Evolutionary conservation across 1,140 invertebrate genomes (phyloP).

Genomic region (Drosophila micromelanica): DNA sequence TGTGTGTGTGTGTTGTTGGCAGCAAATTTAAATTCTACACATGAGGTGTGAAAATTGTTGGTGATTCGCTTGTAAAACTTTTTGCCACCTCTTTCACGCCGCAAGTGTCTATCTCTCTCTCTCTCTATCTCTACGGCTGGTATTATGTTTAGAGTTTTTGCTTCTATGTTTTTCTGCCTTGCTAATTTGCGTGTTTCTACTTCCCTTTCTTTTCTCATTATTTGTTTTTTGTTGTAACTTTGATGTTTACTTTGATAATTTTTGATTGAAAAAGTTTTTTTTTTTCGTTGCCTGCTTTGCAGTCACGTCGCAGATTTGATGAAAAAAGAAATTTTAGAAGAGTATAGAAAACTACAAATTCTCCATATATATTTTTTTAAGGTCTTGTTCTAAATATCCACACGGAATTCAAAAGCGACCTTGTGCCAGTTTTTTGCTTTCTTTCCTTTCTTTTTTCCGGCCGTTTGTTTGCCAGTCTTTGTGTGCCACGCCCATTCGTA

Average conservation of each 20-base stretch:
- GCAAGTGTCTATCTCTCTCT: conserved; percentile 1
- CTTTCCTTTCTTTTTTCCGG: background rate
- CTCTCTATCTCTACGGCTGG: background rate
- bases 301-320: conserved; percentile 36
- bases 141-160: conserved; percentile 39
- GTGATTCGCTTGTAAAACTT: conserved; percentile 49
- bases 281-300: conserved; percentile 15
- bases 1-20: conserved; percentile 1
- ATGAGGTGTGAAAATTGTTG: conserved; percentile 72
- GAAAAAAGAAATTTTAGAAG: conserved; percentile 32
- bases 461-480: conserved; percentile 16
- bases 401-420: conserved; percentile 41
- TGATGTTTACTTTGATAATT: conserved; percentile 80
- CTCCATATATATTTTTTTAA: conserved; percentile 9
- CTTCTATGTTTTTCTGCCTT: conserved; percentile 33
- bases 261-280: conserved; percentile 80
- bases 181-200: conserved; percentile 64
- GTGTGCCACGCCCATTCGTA: conserved; percentile 45
- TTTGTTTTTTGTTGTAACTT: conserved; percentile 38
- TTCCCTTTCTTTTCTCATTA: conserved; percentile 8
- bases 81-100: conserved; percentile 6
- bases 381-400: conserved; percentile 34
- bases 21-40: conserved; percentile 74
- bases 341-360: conserved; percentile 12
- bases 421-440: conserved; percentile 54